Conservation (phyloP, 2,888 invertebrate genomes). For the Alsophila aescularia region DNA sequence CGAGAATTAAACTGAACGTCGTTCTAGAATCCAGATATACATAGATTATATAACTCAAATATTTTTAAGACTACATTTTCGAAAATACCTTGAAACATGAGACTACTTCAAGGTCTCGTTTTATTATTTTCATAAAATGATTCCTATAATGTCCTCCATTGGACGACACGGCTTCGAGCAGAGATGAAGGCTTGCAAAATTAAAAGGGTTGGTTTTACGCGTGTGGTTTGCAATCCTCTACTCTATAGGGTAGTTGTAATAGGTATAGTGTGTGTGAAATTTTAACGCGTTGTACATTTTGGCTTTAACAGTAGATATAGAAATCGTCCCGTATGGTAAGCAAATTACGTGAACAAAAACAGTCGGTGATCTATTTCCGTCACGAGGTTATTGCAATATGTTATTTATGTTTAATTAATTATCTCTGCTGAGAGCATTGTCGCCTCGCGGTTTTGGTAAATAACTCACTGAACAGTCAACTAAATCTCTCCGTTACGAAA, state of each 20-base stretch:
- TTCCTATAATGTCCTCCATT: not conserved
- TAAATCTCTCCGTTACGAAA: constrained; percentile 28
- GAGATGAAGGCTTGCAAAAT: constrained; percentile 17
- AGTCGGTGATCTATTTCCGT: constrained; percentile 3
- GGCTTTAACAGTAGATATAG: not conserved
- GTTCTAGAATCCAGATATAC: too few relatives aligned
- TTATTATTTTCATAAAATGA: not conserved
- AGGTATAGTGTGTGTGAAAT: constrained; percentile 2
- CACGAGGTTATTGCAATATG: constrained; percentile 13
- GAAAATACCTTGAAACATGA: too few relatives aligned
- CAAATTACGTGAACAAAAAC: constrained; percentile 4
- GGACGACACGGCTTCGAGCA: constrained; percentile 11
- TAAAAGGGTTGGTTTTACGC: constrained; percentile 19
- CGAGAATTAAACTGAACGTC: too few relatives aligned
- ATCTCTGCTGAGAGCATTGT: not conserved
- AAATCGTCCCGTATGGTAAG: not conserved
- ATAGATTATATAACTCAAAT: too few relatives aligned
- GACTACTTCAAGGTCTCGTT: too few relatives aligned
- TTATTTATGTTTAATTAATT: constrained; percentile 1
- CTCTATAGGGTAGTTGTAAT: not conserved
- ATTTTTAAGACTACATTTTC: too few relatives aligned
- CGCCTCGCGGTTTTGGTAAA: not conserved
- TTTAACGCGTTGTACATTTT: constrained; percentile 19
- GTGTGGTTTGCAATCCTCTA: constrained; percentile 19
- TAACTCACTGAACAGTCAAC: not conserved